Percentiles rank a stretch among this genome's conserved stretches.
Conservation (phyloP, 2,113 vertebrate species). For the Stegostoma tigrinum region DNA sequence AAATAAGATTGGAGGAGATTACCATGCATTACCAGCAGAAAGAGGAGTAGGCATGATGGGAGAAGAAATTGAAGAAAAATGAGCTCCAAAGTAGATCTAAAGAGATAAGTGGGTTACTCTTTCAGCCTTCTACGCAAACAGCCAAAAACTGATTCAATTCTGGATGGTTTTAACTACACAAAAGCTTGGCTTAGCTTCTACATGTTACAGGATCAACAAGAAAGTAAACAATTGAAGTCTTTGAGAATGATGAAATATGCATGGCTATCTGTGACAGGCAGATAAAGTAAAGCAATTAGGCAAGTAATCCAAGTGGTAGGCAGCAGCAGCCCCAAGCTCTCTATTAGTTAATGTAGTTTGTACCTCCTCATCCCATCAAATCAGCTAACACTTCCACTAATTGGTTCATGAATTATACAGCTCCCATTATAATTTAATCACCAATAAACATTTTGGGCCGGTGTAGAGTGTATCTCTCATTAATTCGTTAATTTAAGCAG, state of each 20-base stretch:
- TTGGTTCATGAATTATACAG: slow-evolving; percentile 99
- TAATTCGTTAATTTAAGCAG: slow-evolving; percentile 98
- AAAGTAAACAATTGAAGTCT: slow-evolving; percentile 91
- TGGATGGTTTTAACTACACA: slow-evolving; percentile 73
- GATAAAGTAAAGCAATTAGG: slow-evolving; percentile 99
- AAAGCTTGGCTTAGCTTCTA: slow-evolving; percentile 85
- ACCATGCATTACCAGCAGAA: not conserved
- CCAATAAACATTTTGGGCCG: slow-evolving; percentile 98
- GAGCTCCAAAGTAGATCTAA: slow-evolving; percentile 37
- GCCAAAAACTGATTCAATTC: slow-evolving; percentile 35
- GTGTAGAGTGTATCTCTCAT: slow-evolving; percentile 94
- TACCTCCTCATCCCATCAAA: slow-evolving; percentile 99
- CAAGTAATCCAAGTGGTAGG: slow-evolving; percentile 81
- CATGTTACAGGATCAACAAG: slow-evolving; percentile 86
- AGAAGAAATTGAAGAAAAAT: slow-evolving; percentile 34
- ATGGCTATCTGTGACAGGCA: slow-evolving; percentile 95
- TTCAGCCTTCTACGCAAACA: slow-evolving; percentile 39
- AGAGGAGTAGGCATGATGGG: slow-evolving; percentile 30
- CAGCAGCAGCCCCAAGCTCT: slow-evolving; percentile 72
- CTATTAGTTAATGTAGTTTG: slow-evolving; percentile 99
- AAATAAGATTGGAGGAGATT: not conserved
- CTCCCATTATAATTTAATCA: slow-evolving; percentile 99
- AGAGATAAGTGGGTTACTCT: slow-evolving; percentile 45
- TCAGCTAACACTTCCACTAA: slow-evolving; percentile 99
- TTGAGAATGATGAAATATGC: slow-evolving; percentile 99